phyloP scores from a whole-genome alignment of 1,140 invertebrate genomes.

The Conus betulinus region DNA sequence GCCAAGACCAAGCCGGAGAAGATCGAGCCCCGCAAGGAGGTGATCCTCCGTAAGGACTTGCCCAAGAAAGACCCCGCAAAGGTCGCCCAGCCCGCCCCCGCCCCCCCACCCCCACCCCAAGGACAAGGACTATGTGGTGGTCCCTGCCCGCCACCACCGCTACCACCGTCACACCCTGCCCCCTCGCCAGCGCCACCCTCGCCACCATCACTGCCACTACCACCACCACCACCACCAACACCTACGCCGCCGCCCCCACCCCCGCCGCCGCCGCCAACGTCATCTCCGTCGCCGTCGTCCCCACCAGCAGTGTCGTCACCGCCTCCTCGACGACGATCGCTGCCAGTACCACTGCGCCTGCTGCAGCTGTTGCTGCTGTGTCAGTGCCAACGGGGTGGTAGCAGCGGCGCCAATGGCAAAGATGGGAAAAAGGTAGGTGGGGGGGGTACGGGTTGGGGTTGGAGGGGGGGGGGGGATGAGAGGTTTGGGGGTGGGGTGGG shows the following conservation, averaged over 20 bases:
- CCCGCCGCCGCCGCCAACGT: neutral
- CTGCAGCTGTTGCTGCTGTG: neutral
- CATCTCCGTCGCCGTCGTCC: neutral
- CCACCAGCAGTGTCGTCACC: neutral
- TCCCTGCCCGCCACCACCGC: neutral
- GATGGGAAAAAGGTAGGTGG: slow-evolving; percentile 34
- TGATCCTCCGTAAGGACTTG: neutral
- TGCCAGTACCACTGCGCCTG: neutral
- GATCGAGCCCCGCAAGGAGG: neutral
- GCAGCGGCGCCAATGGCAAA: slow-evolving; percentile 19
- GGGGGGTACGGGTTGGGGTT: neutral
- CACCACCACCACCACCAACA: neutral
- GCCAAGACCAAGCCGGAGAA: slow-evolving; percentile 6
- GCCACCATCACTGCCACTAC: neutral
- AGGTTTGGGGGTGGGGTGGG: no score
- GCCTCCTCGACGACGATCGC: neutral
- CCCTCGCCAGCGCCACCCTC: neutral
- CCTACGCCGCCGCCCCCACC: neutral
- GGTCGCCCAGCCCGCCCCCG: neutral
- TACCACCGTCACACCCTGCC: neutral
- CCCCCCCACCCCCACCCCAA: neutral
- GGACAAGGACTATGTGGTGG: neutral
- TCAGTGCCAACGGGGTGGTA: neutral
- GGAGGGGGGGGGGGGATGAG: no score
- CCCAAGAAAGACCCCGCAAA: neutral